Base-by-base conservation (phyloP, 2,888 invertebrate genomes). In the Agapetus fuscipes region DNA sequence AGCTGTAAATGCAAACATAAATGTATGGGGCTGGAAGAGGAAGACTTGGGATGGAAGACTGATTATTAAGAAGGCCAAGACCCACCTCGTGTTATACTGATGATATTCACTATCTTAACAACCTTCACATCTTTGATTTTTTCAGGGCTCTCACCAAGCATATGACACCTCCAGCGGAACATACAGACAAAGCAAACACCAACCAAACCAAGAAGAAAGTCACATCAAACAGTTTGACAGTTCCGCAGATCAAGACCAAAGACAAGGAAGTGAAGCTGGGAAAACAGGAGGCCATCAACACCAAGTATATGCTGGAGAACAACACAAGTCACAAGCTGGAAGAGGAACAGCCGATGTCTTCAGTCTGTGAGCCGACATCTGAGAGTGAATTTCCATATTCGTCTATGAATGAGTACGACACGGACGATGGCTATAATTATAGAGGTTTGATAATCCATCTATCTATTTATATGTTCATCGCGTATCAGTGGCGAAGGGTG, bases 71-170 rank as follows among this genome's bases (percentile, higher is more conserved):
- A n/a, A n/a, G n/a, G n/a, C n/a, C n/a, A n/a, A n/a, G n/a, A n/a
- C n/a, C n/a, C n/a, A n/a, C n/a, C n/a, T n/a, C n/a, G n/a, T n/a
- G n/a, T n/a, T n/a, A n/a, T n/a, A n/a, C n/a, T n/a, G n/a, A n/a
- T n/a, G n/a, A n/a, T n/a, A n/a, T n/a, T n/a, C n/a, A n/a, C n/a
- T n/a, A n/a, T n/a, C n/a, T n/a, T n/a, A n/a, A n/a, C n/a, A n/a
- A n/a, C n/a, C n/a, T n/a, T n/a, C n/a, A n/a, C n/a, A n/a, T n/a
- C n/a, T n/a, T n/a, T n/a, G n/a, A n/a, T n/a, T n/a, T n/a, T n/a
- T n/a, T n/a, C n/a, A 82, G 82, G 50, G 80, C 81, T 1, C 56
- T 83, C 50, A 82, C 81, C 11, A 77, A 78, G 54, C 80, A 82
- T 53, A 74, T 82, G 60, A 78, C 79, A 0, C 78, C 78, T 2